Base-by-base conservation (phyloP, 1,140 invertebrate genomes). In the Drosophila aff. region DNA sequence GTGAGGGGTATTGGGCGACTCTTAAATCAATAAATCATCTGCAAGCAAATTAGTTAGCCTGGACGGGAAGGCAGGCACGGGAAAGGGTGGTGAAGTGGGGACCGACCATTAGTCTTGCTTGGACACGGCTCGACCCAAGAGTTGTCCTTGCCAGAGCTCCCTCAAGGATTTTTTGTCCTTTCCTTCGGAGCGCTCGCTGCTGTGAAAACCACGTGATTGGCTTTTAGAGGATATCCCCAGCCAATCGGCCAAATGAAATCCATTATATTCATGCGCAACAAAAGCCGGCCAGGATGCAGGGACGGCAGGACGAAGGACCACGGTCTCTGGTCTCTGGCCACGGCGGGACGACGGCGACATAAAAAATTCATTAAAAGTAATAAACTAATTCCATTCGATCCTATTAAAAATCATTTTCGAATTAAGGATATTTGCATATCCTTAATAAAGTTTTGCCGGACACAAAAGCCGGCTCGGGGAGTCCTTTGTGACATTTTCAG, bases 351-450 rank as follows among this genome's bases (percentile, higher is more conserved):
- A 6, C 28, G 28, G 50, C 75, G 76, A 92, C 91, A 92, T 92
- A 92, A 92, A 92, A 92, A 92, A 92, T 92, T 92, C 91, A 92
- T 92, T 92, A 92, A 92, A 92, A 92, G 91, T 92, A 92, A 92
- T 92, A 92, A 92, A 91, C 91, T 92, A 92, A 92, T 92, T 92
- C 91, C 91, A 92, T 92, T 91, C 91, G 91, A 92, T 92, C 91
- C 91, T 92, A 92, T 92, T 92, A 92, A 92, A 92, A 92, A 92
- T 92, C 91, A 92, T 92, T 92, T 92, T 92, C 91, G 79, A 92
- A 92, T 92, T 92, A 92, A 92, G 91, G 81, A 84, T 91, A 92
- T 92, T 92, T 92, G 91, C 91, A 92, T 92, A 92, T 91, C 89
- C 89, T 91, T 91, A 86, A 91, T 91, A 91, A 91, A 91, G 80